These are phyloP conservation scores for Hormiphora californensis DNA, from an alignment of 37 sponge, comb jelly and placozoan species.

Conservation along the genomic window DNA sequence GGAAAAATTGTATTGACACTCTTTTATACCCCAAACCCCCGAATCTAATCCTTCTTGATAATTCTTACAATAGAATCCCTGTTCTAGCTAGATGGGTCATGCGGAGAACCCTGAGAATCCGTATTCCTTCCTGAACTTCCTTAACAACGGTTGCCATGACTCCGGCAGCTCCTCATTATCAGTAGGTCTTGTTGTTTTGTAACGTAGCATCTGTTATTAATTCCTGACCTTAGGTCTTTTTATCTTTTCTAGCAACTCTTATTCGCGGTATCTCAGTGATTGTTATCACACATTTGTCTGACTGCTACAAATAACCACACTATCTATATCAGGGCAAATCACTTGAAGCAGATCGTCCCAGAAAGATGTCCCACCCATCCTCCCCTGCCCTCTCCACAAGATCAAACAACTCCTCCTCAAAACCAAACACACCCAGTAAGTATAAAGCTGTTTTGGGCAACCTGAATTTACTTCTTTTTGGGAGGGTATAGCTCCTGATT, in stretches of 20 bases:
- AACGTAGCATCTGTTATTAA: too few species aligned
- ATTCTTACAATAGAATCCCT: background rate
- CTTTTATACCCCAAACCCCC: too few species aligned
- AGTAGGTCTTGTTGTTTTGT: too few species aligned
- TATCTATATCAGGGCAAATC: too few species aligned
- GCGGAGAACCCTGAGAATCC: slow-evolving; percentile 52
- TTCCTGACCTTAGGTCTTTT: too few species aligned
- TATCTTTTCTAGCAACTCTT: too few species aligned
- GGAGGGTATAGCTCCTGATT: background rate
- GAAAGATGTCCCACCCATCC: background rate
- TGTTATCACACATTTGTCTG: too few species aligned
- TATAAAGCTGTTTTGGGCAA: too few species aligned
- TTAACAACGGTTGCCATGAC: background rate
- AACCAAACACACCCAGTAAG: slow-evolving; percentile 25
- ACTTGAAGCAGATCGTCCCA: background rate
- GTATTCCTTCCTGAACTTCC: slow-evolving; percentile 28
- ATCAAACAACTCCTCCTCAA: background rate
- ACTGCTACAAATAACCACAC: too few species aligned
- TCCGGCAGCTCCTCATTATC: too few species aligned
- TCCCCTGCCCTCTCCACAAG: background rate
- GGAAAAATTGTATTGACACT: too few species aligned
- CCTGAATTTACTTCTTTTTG: background rate
- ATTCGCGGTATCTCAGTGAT: too few species aligned
- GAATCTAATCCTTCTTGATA: background rate
- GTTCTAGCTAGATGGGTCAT: background rate